Base-by-base conservation (phyloP, 1,140 invertebrate species). In the Anthonomus grandis region DNA sequence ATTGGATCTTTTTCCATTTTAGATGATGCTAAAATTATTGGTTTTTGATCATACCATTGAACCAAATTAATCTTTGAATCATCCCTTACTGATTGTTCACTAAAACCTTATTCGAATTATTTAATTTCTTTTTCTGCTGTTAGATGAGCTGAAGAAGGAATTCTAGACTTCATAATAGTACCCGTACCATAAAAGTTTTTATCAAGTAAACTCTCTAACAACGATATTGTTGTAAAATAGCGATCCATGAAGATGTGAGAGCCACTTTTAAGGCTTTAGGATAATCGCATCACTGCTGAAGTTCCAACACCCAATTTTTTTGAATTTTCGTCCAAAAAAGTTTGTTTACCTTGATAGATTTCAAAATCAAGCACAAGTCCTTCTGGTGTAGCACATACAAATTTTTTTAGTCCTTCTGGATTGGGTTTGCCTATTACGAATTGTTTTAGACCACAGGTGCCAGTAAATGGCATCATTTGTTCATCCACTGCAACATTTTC, bases 351-450 rank as follows among this genome's bases (percentile, higher is more conserved):
- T 38, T 58, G 48, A 59, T 69, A 64, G 2, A 70, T 61, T 22
- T 64, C 64, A 52, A 69, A 69, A 58, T 70, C 67, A 15, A 69
- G 34, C 36, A 69, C 63, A 12, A 69, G 49, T 13, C 68, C 68
- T 8, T 57, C 57, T 22, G 38, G 50, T 1, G 65, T 64, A 8
- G 65, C 62, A 18, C 59, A 22, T 0, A 69, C 65, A 59, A 70
- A 65, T 46, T 63, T 64, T 57, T 69, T 65, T 56, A 64, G 46
- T 9, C 63, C 63, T 18, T 50, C 49, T 17, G 60, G 57, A 48
- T 64, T 64, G 2, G 60, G 63, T 36, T 64, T 64, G 8, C 36
- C 47, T 6, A 23, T 24, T 3, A 50, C 46, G 36, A 57, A 57
- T 21, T 50, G 36, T 17, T 57, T 57, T 1, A 50, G 10, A 2